Evolutionary conservation across 2,113 vertebrate species (phyloP).

Genomic region (Helogale parvula): DNA sequence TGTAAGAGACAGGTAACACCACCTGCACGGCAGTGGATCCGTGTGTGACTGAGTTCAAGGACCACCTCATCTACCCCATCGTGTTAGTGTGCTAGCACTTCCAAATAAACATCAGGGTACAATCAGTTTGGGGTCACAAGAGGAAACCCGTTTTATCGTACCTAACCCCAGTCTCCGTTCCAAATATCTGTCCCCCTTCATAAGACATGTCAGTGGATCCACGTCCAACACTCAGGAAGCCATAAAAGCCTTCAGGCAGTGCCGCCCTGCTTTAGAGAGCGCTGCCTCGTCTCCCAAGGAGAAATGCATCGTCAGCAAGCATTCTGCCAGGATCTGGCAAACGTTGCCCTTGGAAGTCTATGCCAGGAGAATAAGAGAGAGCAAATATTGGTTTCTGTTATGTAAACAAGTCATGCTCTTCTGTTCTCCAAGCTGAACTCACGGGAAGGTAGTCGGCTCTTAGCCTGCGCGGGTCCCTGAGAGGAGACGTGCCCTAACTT

Average conservation of each 20-base stretch:
- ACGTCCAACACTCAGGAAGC: not conserved
- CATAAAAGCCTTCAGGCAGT: not conserved
- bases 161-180: not conserved
- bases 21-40: not conserved
- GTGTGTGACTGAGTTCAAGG: not conserved
- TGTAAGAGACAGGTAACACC: not conserved
- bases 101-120: not conserved
- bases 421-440: conserved; percentile 60
- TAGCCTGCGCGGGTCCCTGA: not conserved
- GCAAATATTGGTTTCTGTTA: conserved; percentile 76
- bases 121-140: not conserved
- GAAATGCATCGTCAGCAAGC: conserved; percentile 63
- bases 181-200: not conserved
- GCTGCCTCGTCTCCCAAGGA: not conserved
- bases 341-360: conserved; percentile 48
- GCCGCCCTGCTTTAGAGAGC: not conserved
- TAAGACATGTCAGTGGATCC: not conserved
- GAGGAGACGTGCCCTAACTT: not conserved
- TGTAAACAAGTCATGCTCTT: conserved; percentile 73
- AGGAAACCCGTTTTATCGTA: not conserved
- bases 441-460: conserved; percentile 46
- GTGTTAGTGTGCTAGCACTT: not conserved
- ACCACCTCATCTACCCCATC: not conserved
- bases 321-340: conserved; percentile 62
- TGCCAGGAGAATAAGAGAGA: conserved; percentile 66